These are phyloP conservation scores for Teleogryllus occipitalis DNA, from an alignment of 1,140 invertebrate genomes.

Conservation along the genomic window DNA sequence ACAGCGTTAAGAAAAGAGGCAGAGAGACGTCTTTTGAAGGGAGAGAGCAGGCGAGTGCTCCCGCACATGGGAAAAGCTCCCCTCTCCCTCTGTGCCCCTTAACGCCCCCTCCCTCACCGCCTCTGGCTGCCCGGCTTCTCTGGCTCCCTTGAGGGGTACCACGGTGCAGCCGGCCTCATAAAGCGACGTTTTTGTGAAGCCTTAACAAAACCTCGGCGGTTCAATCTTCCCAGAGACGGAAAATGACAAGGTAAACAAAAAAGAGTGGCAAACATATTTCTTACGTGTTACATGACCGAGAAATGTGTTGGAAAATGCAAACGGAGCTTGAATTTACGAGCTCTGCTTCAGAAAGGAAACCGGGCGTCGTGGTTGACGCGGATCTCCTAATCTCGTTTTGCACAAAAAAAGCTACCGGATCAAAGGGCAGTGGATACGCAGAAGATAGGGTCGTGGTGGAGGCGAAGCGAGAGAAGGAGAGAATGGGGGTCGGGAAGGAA, in stretches of 20 bases:
- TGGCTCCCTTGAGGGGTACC: not conserved
- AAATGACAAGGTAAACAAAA: conserved; percentile 1
- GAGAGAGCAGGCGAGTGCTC: not conserved
- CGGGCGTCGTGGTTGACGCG: not conserved
- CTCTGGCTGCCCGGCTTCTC: no score
- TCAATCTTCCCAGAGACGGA: not conserved
- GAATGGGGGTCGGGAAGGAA: no score
- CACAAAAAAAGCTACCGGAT: not conserved
- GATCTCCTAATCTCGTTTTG: not conserved
- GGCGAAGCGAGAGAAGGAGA: no score
- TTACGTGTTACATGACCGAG: not conserved
- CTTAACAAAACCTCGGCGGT: not conserved
- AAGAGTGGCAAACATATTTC: not conserved
- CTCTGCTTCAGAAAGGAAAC: not conserved
- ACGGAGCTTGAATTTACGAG: not conserved
- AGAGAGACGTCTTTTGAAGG: no score
- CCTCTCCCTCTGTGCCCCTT: no score
- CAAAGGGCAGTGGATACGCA: not conserved
- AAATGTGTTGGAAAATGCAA: not conserved
- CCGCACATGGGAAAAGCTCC: no score
- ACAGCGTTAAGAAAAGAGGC: not conserved
- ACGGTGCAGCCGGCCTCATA: not conserved
- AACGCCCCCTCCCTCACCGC: not conserved
- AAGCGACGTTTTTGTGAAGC: not conserved
- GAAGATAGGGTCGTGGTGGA: no score